These are phyloP conservation scores for Copsychus sechellarum DNA, from an alignment of 2,113 vertebrate genomes.

Conservation along the genomic window DNA sequence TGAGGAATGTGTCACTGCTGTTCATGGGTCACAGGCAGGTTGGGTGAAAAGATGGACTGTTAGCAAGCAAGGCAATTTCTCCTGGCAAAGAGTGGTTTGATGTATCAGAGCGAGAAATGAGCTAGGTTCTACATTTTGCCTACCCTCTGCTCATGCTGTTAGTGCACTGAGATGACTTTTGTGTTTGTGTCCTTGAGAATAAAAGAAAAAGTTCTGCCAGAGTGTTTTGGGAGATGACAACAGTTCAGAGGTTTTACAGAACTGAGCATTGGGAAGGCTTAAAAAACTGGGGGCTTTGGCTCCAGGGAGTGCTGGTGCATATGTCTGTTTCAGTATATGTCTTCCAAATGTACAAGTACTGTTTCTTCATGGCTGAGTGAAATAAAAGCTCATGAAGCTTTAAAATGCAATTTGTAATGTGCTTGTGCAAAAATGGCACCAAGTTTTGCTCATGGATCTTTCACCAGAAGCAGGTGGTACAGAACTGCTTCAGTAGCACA, in stretches of 20 bases:
- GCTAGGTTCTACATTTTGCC: background rate
- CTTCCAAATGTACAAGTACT: background rate
- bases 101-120: background rate
- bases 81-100: background rate
- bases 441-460: background rate
- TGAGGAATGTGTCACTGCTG: background rate
- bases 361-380: background rate
- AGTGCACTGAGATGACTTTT: background rate
- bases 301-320: background rate
- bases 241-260: background rate
- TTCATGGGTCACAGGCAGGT: background rate
- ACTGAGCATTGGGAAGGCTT: background rate
- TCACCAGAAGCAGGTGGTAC: background rate
- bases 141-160: background rate
- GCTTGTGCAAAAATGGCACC: background rate
- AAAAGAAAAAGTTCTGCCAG: background rate
- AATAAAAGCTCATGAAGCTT: conserved; percentile 5
- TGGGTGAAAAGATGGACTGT: background rate
- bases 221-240: background rate
- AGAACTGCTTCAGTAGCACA: background rate
- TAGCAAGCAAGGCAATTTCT: background rate
- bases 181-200: background rate
- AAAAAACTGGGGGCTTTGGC: background rate
- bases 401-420: background rate
- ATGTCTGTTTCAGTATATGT: background rate